These are phyloP conservation scores for Platysternon megacephalum DNA, from an alignment of 2,113 vertebrate genomes.

Conservation along the genomic window DNA sequence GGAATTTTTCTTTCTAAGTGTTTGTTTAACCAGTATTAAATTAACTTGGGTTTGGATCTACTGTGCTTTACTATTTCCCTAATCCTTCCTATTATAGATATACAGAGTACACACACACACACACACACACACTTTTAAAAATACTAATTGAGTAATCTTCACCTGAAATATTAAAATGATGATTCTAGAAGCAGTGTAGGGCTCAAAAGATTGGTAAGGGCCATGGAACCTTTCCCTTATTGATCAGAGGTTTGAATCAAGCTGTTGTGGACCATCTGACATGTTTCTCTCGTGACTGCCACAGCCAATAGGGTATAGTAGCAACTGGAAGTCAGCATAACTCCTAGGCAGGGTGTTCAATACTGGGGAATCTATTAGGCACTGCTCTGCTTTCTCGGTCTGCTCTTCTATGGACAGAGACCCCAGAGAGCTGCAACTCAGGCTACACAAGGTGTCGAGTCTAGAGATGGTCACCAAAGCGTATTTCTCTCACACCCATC, in stretches of 20 bases:
- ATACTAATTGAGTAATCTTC: not conserved
- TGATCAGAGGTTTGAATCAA: not conserved
- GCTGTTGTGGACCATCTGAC: not conserved
- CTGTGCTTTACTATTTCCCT: not conserved
- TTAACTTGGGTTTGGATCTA: not conserved
- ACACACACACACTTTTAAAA: not conserved
- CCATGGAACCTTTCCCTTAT: not conserved
- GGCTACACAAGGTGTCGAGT: rapidly evolving
- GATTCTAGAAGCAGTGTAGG: not conserved
- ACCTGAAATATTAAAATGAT: constrained; percentile 4
- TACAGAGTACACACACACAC: not conserved
- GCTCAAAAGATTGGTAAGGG: not conserved
- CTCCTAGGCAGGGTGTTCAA: rapidly evolving
- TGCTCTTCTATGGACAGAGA: rapidly evolving
- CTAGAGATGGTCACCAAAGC: not conserved
- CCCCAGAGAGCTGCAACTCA: not conserved
- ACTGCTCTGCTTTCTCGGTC: rapidly evolving
- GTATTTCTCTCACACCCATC: not conserved
- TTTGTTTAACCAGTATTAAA: constrained; percentile 1
- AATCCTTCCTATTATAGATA: not conserved
- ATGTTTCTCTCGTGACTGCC: rapidly evolving
- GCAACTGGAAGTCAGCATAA: rapidly evolving
- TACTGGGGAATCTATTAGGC: not conserved
- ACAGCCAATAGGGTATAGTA: rapidly evolving
- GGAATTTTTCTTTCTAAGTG: constrained; percentile 39